Conservation (phyloP, 30 jellyfish, hydroid and myxozoan genomes). For the Aurelia sp. region DNA sequence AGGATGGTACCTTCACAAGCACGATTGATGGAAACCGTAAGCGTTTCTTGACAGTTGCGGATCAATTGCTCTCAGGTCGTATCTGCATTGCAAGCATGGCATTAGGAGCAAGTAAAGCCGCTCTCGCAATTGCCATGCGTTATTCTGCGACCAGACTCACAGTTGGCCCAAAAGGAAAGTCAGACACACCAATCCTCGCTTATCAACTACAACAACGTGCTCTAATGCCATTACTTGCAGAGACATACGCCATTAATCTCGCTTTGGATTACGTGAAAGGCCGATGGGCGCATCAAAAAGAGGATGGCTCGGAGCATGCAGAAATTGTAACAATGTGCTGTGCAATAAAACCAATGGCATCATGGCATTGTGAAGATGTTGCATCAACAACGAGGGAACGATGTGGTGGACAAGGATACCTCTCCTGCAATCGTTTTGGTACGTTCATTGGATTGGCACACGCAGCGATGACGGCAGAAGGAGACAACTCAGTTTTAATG, state of each 20-base stretch:
- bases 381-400: conserved; percentile 94
- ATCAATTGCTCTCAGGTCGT: conserved; percentile 88
- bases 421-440: conserved; percentile 90
- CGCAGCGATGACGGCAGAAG: conserved; percentile 97
- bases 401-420: conserved; percentile 96
- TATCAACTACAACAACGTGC: conserved; percentile 95
- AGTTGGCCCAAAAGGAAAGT: conserved; percentile 91
- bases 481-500: conserved; percentile 93
- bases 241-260: conserved; percentile 78
- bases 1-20: conserved; percentile 83
- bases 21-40: conserved; percentile 81
- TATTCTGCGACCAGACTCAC: conserved; percentile 93
- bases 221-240: conserved; percentile 87
- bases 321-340: conserved; percentile 96
- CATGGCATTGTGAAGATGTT: conserved; percentile 92
- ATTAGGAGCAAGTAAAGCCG: conserved; percentile 86
- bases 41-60: conserved; percentile 87
- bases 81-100: conserved; percentile 94
- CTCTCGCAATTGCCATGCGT: conserved; percentile 91
- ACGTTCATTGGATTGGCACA: conserved; percentile 83
- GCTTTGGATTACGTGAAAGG: conserved; percentile 89
- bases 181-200: conserved; percentile 85
- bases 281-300: conserved; percentile 89
- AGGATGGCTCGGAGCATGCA: conserved; percentile 88
- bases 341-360: conserved; percentile 91